Conservation (phyloP, 2,113 vertebrate genomes). For the Periophthalmodon schlosseri region DNA sequence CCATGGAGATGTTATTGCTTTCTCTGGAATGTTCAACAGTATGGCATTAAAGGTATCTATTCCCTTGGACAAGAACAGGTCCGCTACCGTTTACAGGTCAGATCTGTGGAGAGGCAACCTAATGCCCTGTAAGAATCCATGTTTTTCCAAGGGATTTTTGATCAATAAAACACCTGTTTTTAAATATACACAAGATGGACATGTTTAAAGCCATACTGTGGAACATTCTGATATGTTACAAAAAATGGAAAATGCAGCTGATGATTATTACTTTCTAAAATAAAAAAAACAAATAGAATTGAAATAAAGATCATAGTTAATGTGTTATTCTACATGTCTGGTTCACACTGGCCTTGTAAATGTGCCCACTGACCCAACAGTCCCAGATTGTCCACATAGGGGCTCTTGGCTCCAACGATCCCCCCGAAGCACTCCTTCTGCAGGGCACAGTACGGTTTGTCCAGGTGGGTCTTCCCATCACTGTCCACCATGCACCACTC, state of each 20-base stretch:
- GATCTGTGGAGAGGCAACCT: no score
- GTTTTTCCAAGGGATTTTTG: not conserved
- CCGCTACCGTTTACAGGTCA: not conserved
- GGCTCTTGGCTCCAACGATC: conserved; percentile 96
- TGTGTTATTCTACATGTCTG: no score
- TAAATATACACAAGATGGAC: no score
- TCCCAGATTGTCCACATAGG: conserved; percentile 90
- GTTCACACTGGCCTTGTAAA: no score
- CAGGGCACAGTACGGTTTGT: conserved; percentile 94
- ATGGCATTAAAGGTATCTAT: no score
- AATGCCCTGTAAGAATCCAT: not conserved
- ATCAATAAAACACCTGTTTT: no score
- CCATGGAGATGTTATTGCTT: not conserved
- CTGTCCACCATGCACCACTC: conserved; percentile 99
- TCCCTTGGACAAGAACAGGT: no score
- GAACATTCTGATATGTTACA: no score
- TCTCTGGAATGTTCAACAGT: no score
- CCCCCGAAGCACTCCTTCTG: conserved; percentile 98
- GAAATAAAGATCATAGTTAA: not conserved
- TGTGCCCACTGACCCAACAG: conserved; percentile 80
- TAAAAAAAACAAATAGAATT: not conserved
- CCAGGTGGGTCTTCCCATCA: conserved; percentile 93
- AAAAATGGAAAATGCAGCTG: not conserved
- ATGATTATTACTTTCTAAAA: not conserved
- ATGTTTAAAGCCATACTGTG: no score